Base-by-base conservation (phyloP, 2,113 vertebrate genomes). In the Pygoscelis adeliae region DNA sequence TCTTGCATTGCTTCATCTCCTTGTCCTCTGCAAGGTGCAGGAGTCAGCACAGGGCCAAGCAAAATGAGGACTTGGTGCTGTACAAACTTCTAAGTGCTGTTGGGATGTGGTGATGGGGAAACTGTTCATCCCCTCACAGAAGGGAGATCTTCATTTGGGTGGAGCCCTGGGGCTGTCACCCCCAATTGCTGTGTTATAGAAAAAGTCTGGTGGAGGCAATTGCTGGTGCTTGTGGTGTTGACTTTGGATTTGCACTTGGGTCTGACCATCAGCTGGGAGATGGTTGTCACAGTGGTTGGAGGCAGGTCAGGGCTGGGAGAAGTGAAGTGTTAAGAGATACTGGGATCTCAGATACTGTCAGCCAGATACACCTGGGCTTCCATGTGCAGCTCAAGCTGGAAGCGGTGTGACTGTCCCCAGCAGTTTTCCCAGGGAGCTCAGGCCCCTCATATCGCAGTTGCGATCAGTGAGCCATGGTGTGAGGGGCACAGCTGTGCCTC, bases 381-480 rank as follows among this genome's bases (percentile, higher is more conserved):
- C 2, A 1, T 6, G 4, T 19, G 22, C 25, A 38, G 27, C 27
- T 63, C 0, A 0, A 80, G 52, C 42, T 83, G 47, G n/a, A 67
- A 66, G 8, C 1, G 0, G 11, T 42, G 16, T 2, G 5, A 6
- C 30, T 36, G 59, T 23, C 59, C 14, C n/a, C 55, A 66, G 15
- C 44, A 72, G 38, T 32, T 86, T 70, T 89, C 32, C 7, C 2
- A 18, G 34, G 30, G 19, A 87, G 19, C 25, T 65, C 46, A 67
- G 36, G 5, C 10, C 18, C 50, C 32, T 81, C 23, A 6, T 66
- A 36, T 3, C 18, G 0, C 42, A 34, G 19, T 25, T 67, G 42
- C 26, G 59, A 16, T 53, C 55, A 53, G 30, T 49, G 26, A 87
- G 63, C 62, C 2, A 0, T 26, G 11, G 6, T 50, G 13, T 36